Percentiles rank a stretch among this genome's conserved stretches.
phyloP scores from a whole-genome alignment of 2,113 vertebrate genomes.

The Chroicocephalus ridibundus region DNA sequence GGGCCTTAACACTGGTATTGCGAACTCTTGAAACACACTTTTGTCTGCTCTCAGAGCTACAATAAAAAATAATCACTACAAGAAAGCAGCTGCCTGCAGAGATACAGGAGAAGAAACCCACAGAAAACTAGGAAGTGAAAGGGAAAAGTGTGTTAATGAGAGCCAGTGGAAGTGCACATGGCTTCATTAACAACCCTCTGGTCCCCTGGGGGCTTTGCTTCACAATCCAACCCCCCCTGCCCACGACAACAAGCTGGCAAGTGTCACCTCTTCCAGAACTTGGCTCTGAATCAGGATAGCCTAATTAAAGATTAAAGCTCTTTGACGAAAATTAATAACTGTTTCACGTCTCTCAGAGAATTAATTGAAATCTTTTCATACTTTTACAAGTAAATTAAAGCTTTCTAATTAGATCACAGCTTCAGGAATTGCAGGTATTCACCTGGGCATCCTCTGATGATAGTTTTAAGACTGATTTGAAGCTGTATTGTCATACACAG shows the following conservation, averaged over 20 bases:
- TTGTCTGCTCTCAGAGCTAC: neutral
- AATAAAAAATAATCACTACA: neutral
- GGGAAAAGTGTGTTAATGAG: neutral
- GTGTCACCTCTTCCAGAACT: neutral
- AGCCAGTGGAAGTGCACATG: neutral
- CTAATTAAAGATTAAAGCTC: neutral
- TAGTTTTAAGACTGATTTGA: neutral
- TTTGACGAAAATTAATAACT: neutral
- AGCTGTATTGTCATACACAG: neutral
- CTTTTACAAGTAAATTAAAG: neutral
- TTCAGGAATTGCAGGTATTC: neutral
- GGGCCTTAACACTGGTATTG: neutral
- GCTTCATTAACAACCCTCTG: neutral
- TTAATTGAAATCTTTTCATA: neutral
- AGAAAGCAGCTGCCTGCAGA: conserved; percentile 16
- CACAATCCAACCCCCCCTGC: fast-evolving
- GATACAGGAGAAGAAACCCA: neutral
- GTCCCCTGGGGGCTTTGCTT: neutral
- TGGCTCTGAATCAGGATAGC: neutral
- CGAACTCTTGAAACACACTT: neutral
- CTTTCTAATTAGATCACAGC: neutral
- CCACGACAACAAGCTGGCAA: neutral
- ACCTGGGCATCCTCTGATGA: neutral
- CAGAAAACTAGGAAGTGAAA: neutral
- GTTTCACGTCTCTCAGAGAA: neutral